These are phyloP conservation scores for Eudasyphora cyanicolor DNA, from an alignment of 2,888 invertebrate species.

Conservation along the genomic window DNA sequence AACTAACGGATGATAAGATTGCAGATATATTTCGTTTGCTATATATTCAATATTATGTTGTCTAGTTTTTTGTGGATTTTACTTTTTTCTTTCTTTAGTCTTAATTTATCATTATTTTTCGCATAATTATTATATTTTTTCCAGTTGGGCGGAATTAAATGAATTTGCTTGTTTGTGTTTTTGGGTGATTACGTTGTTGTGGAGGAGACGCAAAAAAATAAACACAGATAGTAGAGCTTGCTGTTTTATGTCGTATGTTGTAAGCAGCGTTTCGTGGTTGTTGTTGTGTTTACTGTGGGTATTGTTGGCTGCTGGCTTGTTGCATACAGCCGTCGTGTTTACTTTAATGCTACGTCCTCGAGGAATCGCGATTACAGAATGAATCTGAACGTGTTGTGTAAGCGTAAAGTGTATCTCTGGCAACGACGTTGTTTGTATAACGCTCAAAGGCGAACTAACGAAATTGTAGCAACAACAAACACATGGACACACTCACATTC, in stretches of 20 bases:
- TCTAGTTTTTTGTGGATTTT: too few species aligned
- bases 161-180: conserved; percentile 23
- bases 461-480: conserved; percentile 64
- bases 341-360: conserved; percentile 80
- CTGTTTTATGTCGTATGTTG: conserved; percentile 38
- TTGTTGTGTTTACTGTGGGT: too few species aligned
- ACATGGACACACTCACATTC: conserved; percentile 26
- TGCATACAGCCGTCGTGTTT: conserved; percentile 77
- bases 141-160: background rate
- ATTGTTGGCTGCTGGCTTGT: conserved; percentile 16
- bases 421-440: conserved; percentile 67
- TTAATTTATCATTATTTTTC: conserved; percentile 57
- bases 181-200: conserved; percentile 1
- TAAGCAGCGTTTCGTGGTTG: background rate
- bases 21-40: background rate
- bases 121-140: conserved; percentile 40
- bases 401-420: conserved; percentile 75
- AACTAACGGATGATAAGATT: background rate
- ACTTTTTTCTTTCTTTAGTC: background rate
- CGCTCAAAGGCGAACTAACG: conserved; percentile 71
- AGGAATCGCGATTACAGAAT: conserved; percentile 81
- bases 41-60: conserved; percentile 50
- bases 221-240: conserved; percentile 36
- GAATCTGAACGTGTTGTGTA: conserved; percentile 80
- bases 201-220: background rate